Evolutionary conservation across 1,140 invertebrate species (phyloP), one percentile per base, ranked within the genome.

Genomic region (Lerema accius): DNA sequence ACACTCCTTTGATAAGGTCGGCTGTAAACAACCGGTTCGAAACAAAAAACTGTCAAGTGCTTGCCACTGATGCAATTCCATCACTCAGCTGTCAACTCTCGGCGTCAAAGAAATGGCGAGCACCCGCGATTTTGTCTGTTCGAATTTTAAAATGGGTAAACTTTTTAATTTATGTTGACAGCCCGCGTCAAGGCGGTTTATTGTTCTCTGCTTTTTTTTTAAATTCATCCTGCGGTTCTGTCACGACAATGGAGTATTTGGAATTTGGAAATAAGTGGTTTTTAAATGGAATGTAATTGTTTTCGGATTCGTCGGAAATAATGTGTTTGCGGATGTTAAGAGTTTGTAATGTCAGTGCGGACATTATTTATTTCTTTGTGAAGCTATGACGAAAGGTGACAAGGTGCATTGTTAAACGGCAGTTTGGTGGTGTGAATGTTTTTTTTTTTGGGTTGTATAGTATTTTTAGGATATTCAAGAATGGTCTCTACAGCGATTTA

Each of bases 121-220:
- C 28, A 15, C 15, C 43, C 56, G 56, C 56, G 43, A 59, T 59
- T 26, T 59, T 39, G 42, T 59, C 43, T 59, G 43, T 59, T 59
- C 56, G 56, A 48, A 59, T 39, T 59, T 59, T 59, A 59, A 59
- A 59, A 59, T 59, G 28, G 43, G 45, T 60, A 15, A 16, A 60
- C 45, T 60, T 60, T 60, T 60, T 60, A 49, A 60, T 60, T 60
- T 60, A 60, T 49, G 56, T 49, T 60, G 56, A 60, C 56, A 60
- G 56, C 43, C 56, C 56, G 56, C 56, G 56, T 60, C 56, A 37
- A 14, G 32, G 56, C 13, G 56, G 56, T 49, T 60, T 60, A 60
- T 60, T 60, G 56, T 60, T 60, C 43, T 49, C 39, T 32, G 39
- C 49, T 40, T 59, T 13, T 48, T 46, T 37, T 32, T 32, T 9